Base-by-base conservation (phyloP, 2,888 invertebrate species). In the Pseudanteris insignis region DNA sequence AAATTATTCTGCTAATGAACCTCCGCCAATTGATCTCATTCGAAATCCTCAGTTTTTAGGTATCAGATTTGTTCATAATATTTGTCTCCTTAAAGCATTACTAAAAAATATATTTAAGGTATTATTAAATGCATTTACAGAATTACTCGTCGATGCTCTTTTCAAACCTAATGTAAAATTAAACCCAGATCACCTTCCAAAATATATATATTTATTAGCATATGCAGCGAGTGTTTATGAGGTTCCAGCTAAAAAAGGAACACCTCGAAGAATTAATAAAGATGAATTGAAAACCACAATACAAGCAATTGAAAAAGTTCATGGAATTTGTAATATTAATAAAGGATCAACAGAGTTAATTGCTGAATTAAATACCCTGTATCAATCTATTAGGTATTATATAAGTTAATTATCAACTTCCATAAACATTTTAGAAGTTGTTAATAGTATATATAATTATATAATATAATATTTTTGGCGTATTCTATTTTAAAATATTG, bases 191-290 rank as follows among this genome's bases (percentile, higher is more conserved):
- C 96, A 97, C 79, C 96, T 96, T 81, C 90, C 94, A 4, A 98
- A 98, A 79, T 99, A 99, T 78, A 92, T 97, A 77, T 92, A 91
- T 79, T 83, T 99, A 51, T 81, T 98, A 70, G 96, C 96, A 1
- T 98, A 97, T 81, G 92, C 96, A 1, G 91, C 96, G 0, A 94
- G 95, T 78, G 96, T 98, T 0, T 91, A 90, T 67, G 98, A 98
- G 78, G 86, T 86, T 0, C 86, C 85, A 51, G 86, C 85, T 33
- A 90, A 89, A 69, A 92, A 91, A 62, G 85, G 89, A 57, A 80
- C 81, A 67, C 84, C 84, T 51, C 81, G 86, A 33, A 82, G 83
- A 14, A 82, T 90, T 5, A 91, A 89, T 73, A 94, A 93, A 77
- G 96, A 97, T 64, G 97, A 97, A 77, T 81, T 97, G 29, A 96